A percentile compares a stretch with the other conserved stretches of the same genome.
These are phyloP conservation scores for Ancistrus triradiatus DNA, from an alignment of 2,113 vertebrate species.

Conservation along the genomic window DNA sequence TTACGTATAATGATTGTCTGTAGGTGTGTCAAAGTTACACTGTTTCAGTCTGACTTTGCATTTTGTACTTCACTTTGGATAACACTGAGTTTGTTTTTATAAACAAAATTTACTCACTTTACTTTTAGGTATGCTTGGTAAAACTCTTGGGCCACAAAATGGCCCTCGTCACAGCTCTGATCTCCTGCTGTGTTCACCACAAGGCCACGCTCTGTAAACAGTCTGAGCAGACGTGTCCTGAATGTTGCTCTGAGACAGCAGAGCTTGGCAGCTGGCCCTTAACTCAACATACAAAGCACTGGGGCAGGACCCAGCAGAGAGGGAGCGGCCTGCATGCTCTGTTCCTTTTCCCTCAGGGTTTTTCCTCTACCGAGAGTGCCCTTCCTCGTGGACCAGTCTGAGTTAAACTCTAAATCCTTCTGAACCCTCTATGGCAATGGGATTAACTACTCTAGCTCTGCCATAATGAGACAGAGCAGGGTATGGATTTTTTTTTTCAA, in stretches of 20 bases:
- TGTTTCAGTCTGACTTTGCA: too few species aligned
- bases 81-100: too few species aligned
- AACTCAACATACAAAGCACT: slow-evolving; percentile 54
- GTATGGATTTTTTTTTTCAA: slow-evolving; percentile 29
- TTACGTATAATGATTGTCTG: too few species aligned
- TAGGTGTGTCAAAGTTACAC: too few species aligned
- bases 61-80: too few species aligned
- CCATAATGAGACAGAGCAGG: slow-evolving; percentile 56
- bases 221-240: slow-evolving; percentile 51
- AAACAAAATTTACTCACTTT: slow-evolving; percentile 19
- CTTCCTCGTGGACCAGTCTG: slow-evolving; percentile 42
- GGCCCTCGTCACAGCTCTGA: slow-evolving; percentile 17
- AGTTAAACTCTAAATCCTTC: slow-evolving; percentile 69
- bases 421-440: slow-evolving; percentile 60
- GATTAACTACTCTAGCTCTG: slow-evolving; percentile 59
- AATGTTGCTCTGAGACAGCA: slow-evolving; percentile 47
- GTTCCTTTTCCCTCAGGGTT: slow-evolving; percentile 28
- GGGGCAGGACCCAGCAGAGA: slow-evolving; percentile 55
- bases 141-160: slow-evolving; percentile 12
- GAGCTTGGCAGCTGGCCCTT: slow-evolving; percentile 68
- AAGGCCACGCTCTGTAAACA: slow-evolving; percentile 52
- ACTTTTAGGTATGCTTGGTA: too few species aligned
- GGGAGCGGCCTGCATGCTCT: slow-evolving; percentile 43
- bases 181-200: slow-evolving; percentile 47
- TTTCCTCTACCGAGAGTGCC: slow-evolving; percentile 21